Percentiles rank a stretch among this genome's conserved stretches.
Conservation (phyloP, 2,797 vertebrate species). For the Sandelia bainsii region DNA sequence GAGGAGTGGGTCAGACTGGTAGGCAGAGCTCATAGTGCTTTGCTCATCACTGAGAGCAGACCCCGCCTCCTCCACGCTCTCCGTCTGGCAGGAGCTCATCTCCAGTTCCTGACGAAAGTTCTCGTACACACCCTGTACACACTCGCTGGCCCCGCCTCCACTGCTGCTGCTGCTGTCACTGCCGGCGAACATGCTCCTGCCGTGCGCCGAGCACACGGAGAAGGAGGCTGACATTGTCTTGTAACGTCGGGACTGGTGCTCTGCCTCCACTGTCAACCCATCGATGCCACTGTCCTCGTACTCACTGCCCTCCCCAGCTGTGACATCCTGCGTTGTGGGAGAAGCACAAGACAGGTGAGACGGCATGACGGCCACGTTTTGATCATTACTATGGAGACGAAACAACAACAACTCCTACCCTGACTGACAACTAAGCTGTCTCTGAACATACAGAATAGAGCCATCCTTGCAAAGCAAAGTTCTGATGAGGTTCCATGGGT, state of each 20-base stretch:
- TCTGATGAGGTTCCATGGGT: slow-evolving; percentile 8
- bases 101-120: slow-evolving; percentile 96
- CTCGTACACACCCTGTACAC: slow-evolving; percentile 90
- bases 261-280: slow-evolving; percentile 88
- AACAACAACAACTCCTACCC: slow-evolving; percentile 3
- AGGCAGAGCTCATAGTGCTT: slow-evolving; percentile 94
- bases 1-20: slow-evolving; percentile 91
- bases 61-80: slow-evolving; percentile 90
- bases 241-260: slow-evolving; percentile 91
- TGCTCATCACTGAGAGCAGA: slow-evolving; percentile 94
- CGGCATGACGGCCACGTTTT: slow-evolving; percentile 30
- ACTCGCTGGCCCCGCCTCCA: slow-evolving; percentile 82
- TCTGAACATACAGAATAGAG: slow-evolving; percentile 27
- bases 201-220: slow-evolving; percentile 86
- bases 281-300: slow-evolving; percentile 97
- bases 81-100: slow-evolving; percentile 82
- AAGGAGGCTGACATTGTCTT: slow-evolving; percentile 96
- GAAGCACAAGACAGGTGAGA: slow-evolving; percentile 70
- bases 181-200: slow-evolving; percentile 89
- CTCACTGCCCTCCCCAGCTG: slow-evolving; percentile 92
- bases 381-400: slow-evolving; percentile 43
- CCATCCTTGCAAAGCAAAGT: slow-evolving; percentile 25
- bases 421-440: slow-evolving; percentile 7
- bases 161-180: slow-evolving; percentile 95
- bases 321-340: slow-evolving; percentile 87